phyloP scores from a whole-genome alignment of 2,113 vertebrate genomes.

The Rhinogobius similis region DNA sequence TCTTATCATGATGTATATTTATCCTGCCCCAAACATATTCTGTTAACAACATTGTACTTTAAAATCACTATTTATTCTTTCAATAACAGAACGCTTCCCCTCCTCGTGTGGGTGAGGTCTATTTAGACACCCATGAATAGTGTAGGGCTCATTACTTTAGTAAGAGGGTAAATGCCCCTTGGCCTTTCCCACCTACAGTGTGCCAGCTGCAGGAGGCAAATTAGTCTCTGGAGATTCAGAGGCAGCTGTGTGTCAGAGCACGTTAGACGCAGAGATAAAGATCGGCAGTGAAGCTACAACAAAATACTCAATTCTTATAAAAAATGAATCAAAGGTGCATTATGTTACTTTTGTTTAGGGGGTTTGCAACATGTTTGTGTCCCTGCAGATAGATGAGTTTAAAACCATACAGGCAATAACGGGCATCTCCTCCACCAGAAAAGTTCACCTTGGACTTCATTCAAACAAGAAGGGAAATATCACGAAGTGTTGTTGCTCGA shows the following conservation, averaged over 20 bases:
- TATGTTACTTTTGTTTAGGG: too few relatives aligned
- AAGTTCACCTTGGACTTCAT: too few relatives aligned
- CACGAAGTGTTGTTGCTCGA: too few relatives aligned
- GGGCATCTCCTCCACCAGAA: too few relatives aligned
- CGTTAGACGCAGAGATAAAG: constrained; percentile 30
- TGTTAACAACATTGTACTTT: constrained; percentile 14
- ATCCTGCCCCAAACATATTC: constrained; percentile 23
- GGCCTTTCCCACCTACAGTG: constrained; percentile 69
- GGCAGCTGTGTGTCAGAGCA: constrained; percentile 44
- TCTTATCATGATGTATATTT: too few relatives aligned
- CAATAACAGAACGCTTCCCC: constrained; percentile 28
- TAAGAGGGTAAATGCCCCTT: constrained; percentile 74
- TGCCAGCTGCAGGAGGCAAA: constrained; percentile 67
- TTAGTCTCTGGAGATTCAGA: constrained; percentile 65
- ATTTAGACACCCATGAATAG: constrained; percentile 63
- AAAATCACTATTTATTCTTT: constrained; percentile 13
- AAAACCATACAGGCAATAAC: too few relatives aligned
- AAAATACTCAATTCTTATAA: constrained; percentile 39
- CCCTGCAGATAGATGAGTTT: too few relatives aligned
- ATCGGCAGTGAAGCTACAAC: constrained; percentile 39
- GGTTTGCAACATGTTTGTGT: too few relatives aligned
- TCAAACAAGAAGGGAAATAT: too few relatives aligned
- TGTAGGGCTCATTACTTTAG: constrained; percentile 72
- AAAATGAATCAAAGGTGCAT: background rate
- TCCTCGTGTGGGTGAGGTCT: constrained; percentile 34